A percentile compares a stretch with the other conserved stretches of the same genome.
These are phyloP conservation scores for Macaca nemestrina DNA, from an alignment of 2,113 vertebrate species.

Conservation along the genomic window DNA sequence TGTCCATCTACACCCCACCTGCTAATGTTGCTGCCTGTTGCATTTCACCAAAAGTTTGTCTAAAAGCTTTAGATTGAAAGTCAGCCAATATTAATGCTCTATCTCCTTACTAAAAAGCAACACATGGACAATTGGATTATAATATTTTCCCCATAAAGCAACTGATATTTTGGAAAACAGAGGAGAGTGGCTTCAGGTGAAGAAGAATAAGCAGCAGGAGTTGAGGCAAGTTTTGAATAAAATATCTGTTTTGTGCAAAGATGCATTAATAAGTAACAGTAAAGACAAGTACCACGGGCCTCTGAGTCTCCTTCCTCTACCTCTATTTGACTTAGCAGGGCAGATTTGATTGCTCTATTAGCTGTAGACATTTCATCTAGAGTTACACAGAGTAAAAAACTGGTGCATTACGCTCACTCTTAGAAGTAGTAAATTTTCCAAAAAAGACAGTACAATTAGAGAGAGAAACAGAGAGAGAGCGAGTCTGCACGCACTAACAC, in stretches of 20 bases:
- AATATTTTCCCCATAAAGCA: conserved; percentile 25
- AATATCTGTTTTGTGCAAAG: conserved; percentile 53
- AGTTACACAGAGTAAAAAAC: conserved; percentile 39
- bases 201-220: background rate
- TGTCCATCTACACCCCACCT: background rate
- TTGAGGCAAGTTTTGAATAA: conserved; percentile 7
- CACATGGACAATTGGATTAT: background rate
- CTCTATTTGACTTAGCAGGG: background rate
- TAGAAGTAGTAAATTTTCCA: conserved; percentile 50
- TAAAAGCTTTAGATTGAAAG: conserved; percentile 17
- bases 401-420: conserved; percentile 41
- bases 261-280: conserved; percentile 10
- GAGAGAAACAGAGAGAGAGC: background rate
- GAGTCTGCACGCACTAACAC: background rate
- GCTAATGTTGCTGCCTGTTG: background rate
- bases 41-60: conserved; percentile 13
- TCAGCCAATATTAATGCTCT: conserved; percentile 15
- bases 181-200: conserved; percentile 23
- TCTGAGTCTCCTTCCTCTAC: background rate
- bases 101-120: conserved; percentile 21
- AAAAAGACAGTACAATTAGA: conserved; percentile 49
- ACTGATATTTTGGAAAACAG: conserved; percentile 20
- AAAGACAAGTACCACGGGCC: background rate
- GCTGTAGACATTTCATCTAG: conserved; percentile 30
- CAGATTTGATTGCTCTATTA: conserved; percentile 48